Percentiles rank a stretch among this genome's conserved stretches.
These are phyloP conservation scores for Botia almorhae DNA, from an alignment of 2,797 vertebrate species.

Conservation along the genomic window DNA sequence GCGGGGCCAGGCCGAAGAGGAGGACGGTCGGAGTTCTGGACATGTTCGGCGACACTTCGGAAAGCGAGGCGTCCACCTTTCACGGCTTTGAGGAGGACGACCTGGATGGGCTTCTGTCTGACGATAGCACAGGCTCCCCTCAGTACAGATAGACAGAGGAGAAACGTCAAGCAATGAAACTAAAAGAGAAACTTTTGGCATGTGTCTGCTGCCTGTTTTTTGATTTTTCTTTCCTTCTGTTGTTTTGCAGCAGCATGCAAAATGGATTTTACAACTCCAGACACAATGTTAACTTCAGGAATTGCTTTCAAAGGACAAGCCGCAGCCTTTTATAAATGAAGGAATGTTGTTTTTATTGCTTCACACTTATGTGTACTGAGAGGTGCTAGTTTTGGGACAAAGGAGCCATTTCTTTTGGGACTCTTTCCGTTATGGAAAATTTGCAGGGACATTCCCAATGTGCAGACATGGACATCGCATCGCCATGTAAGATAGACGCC, in stretches of 20 bases:
- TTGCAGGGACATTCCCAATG: slow-evolving; percentile 13
- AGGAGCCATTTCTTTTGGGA: slow-evolving; percentile 36
- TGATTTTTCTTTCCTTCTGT: slow-evolving; percentile 11
- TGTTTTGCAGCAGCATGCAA: slow-evolving; percentile 31
- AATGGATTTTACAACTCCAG: slow-evolving; percentile 24
- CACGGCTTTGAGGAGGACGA: slow-evolving; percentile 92
- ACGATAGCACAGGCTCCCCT: slow-evolving; percentile 78
- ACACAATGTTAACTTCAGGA: slow-evolving; percentile 43
- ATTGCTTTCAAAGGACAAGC: slow-evolving; percentile 44
- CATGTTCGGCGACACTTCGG: slow-evolving; percentile 89
- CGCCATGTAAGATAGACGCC: slow-evolving; percentile 29
- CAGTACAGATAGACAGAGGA: slow-evolving; percentile 76
- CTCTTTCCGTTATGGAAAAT: slow-evolving; percentile 23
- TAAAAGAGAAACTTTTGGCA: slow-evolving; percentile 4
- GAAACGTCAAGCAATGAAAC: slow-evolving; percentile 2
- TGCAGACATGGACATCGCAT: slow-evolving; percentile 29
- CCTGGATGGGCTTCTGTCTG: slow-evolving; percentile 85
- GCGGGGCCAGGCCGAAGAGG: slow-evolving; percentile 68
- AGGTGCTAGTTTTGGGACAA: slow-evolving; percentile 34
- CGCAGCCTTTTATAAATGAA: slow-evolving; percentile 43
- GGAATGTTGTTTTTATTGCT: slow-evolving; percentile 50
- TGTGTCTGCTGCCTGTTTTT: slow-evolving; percentile 39
- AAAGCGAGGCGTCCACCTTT: slow-evolving; percentile 95
- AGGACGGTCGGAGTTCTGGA: slow-evolving; percentile 84
- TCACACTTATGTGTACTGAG: slow-evolving; percentile 41